phyloP scores from a whole-genome alignment of 2,888 invertebrate genomes.

The Thereva nobilitata region DNA sequence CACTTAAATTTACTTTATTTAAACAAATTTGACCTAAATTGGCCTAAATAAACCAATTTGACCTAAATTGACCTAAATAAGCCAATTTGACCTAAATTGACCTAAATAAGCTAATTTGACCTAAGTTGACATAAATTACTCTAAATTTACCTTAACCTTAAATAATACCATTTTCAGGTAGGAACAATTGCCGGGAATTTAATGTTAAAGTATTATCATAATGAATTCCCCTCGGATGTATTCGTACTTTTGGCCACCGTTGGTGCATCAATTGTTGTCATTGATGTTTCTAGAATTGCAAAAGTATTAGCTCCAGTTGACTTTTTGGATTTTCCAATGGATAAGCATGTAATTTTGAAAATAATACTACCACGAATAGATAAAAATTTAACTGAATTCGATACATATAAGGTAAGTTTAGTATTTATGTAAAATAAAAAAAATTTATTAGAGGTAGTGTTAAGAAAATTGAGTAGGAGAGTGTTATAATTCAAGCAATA shows the following conservation, averaged over 20 bases:
- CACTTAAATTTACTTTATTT: no score
- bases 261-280: constrained; percentile 52
- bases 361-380: constrained; percentile 59
- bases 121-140: no score
- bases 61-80: no score
- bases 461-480: no score
- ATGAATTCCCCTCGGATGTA: constrained; percentile 69
- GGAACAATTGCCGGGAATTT: constrained; percentile 70
- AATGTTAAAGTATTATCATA: constrained; percentile 65
- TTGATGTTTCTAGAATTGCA: constrained; percentile 45
- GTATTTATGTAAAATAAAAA: no score
- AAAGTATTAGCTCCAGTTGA: constrained; percentile 47
- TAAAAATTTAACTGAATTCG: constrained; percentile 57
- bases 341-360: constrained; percentile 65
- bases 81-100: no score
- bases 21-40: no score
- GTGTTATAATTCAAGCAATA: no score
- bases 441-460: no score
- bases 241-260: constrained; percentile 57
- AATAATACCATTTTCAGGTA: constrained; percentile 53
- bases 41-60: no score
- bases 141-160: neutral
- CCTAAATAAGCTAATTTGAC: no score
- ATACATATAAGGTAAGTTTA: constrained; percentile 51
- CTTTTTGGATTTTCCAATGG: constrained; percentile 66